Percentiles rank a stretch among this genome's conserved stretches.
phyloP scores from a whole-genome alignment of 2,113 vertebrate species.

The Clarias macrocephalus region DNA sequence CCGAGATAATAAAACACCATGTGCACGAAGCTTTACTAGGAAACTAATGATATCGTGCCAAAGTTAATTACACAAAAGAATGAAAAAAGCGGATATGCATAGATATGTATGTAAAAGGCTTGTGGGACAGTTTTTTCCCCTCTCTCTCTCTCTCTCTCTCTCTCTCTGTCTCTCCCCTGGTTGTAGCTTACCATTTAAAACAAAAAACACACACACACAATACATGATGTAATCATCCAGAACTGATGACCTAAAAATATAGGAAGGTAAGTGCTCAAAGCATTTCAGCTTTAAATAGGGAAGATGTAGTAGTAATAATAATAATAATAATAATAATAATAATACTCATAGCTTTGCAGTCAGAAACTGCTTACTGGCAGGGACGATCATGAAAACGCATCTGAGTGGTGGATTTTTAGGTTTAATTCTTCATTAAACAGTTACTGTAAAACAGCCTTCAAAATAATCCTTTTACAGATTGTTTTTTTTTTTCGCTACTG shows the following conservation, averaged over 20 bases:
- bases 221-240: background rate
- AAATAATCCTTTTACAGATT: background rate
- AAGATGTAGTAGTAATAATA: no score
- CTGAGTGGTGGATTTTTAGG: background rate
- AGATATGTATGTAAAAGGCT: background rate
- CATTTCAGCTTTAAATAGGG: background rate
- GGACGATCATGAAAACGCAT: background rate
- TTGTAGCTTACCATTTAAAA: background rate
- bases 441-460: background rate
- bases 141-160: no score
- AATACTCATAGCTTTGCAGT: background rate
- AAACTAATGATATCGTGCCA: background rate
- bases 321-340: background rate
- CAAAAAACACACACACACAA: background rate
- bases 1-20: constrained; percentile 26
- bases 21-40: constrained; percentile 26
- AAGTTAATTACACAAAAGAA: constrained; percentile 22
- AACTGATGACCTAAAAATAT: background rate
- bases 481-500: background rate
- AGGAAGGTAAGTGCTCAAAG: background rate
- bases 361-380: background rate
- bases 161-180: background rate
- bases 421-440: background rate
- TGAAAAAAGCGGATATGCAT: constrained; percentile 30
- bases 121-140: background rate